These are phyloP conservation scores for Idris sp. DNA, from an alignment of 1,140 invertebrate genomes.

Conservation along the genomic window DNA sequence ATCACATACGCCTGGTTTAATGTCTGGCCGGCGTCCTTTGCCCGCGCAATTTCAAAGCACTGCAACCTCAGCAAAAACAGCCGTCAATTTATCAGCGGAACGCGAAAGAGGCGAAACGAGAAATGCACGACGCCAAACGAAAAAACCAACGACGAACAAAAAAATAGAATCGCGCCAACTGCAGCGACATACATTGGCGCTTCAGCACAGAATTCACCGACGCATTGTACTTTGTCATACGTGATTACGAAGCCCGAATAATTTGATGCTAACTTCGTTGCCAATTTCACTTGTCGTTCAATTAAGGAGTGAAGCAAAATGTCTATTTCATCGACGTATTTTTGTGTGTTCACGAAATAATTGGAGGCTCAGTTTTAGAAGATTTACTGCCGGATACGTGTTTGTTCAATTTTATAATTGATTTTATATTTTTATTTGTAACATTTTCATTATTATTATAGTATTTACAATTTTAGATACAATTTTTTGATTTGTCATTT, in stretches of 20 bases:
- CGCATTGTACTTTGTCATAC: constrained; percentile 54
- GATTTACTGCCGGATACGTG: constrained; percentile 13
- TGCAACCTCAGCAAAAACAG: constrained; percentile 57
- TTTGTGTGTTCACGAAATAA: constrained; percentile 46
- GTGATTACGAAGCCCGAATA: constrained; percentile 50
- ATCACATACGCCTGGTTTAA: constrained; percentile 30
- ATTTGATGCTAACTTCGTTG: constrained; percentile 54
- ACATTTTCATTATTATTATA: too few species aligned
- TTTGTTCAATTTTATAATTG: constrained; percentile 17
- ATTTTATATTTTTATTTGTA: constrained; percentile 14
- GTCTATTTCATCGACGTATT: constrained; percentile 43
- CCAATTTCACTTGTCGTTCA: constrained; percentile 48
- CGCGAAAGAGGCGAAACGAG: constrained; percentile 51
- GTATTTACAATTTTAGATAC: too few species aligned
- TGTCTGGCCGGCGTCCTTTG: constrained; percentile 48
- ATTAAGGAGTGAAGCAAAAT: constrained; percentile 45
- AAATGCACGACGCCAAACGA: constrained; percentile 47
- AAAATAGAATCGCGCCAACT: constrained; percentile 52
- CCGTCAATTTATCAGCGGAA: constrained; percentile 58
- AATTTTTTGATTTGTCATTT: too few species aligned
- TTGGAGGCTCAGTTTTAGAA: constrained; percentile 20
- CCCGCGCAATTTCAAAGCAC: constrained; percentile 53
- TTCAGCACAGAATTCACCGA: constrained; percentile 41
- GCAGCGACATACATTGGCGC: constrained; percentile 51
- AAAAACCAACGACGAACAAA: constrained; percentile 34